These are phyloP conservation scores for Quadriops clusia DNA, from an alignment of 2,888 invertebrate genomes.

Conservation along the genomic window DNA sequence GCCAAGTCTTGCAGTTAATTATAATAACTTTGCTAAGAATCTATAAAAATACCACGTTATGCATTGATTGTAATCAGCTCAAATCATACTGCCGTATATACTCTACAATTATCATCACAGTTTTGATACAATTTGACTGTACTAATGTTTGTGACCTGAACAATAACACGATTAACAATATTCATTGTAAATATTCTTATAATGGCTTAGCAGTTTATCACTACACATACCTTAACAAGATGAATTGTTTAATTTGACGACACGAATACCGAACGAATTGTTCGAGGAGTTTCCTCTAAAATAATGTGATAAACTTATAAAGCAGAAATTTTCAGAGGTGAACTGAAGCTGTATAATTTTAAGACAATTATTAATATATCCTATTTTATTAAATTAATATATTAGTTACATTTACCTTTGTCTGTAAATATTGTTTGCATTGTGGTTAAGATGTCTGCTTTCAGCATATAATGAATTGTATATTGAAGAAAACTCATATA, in stretches of 20 bases:
- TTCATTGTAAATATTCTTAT: too few relatives aligned
- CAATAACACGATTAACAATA: too few relatives aligned
- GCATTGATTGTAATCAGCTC: too few relatives aligned
- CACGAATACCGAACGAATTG: conserved; percentile 11
- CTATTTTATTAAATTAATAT: conserved; percentile 22
- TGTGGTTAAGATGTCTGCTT: conserved; percentile 17
- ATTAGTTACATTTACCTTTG: conserved; percentile 20
- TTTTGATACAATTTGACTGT: too few relatives aligned
- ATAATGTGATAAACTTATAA: conserved; percentile 29
- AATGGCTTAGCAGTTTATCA: too few relatives aligned
- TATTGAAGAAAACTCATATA: too few relatives aligned
- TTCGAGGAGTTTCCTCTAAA: conserved; percentile 11
- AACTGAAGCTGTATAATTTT: conserved; percentile 26
- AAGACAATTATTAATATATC: conserved; percentile 23
- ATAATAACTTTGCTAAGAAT: too few relatives aligned
- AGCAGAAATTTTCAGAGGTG: conserved; percentile 22
- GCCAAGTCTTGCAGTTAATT: too few relatives aligned
- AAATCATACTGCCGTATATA: too few relatives aligned
- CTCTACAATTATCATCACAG: conserved; percentile 11
- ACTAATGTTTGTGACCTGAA: too few relatives aligned
- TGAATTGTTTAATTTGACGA: conserved; percentile 14
- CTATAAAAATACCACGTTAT: too few relatives aligned
- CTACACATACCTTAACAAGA: too few relatives aligned
- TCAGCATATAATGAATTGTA: conserved; percentile 4
- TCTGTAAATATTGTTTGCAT: conserved; percentile 32